Conservation (phyloP, 2,797 vertebrate genomes). For the Brotula barbata region DNA sequence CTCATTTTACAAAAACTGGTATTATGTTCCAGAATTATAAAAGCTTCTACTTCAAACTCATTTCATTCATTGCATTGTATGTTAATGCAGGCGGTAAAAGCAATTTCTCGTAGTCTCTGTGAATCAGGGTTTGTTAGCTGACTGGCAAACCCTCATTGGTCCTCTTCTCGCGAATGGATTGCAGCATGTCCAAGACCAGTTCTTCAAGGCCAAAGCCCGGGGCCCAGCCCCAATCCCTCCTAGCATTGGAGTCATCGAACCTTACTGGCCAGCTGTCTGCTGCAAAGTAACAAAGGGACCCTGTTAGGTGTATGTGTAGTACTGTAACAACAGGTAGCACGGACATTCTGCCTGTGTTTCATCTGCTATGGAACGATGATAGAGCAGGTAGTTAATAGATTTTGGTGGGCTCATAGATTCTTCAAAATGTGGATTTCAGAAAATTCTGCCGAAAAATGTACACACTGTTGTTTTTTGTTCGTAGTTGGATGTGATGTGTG, state of each 20-base stretch:
- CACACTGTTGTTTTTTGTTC: no score
- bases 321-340: background rate
- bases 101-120: slow-evolving; percentile 23
- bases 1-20: slow-evolving; percentile 34
- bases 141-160: slow-evolving; percentile 61
- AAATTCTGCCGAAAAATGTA: no score
- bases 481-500: no score
- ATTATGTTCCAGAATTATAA: slow-evolving; percentile 36
- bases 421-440: no score
- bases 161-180: slow-evolving; percentile 69
- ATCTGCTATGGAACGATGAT: background rate
- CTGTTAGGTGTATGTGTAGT: slow-evolving; percentile 1
- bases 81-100: slow-evolving; percentile 36
- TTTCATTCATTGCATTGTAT: slow-evolving; percentile 14
- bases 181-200: slow-evolving; percentile 79
- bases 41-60: slow-evolving; percentile 35
- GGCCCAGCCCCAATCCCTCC: slow-evolving; percentile 81
- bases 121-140: slow-evolving; percentile 66
- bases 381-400: no score
- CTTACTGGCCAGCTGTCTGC: slow-evolving; percentile 84
- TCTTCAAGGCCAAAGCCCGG: slow-evolving; percentile 72
- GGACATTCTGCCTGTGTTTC: no score
- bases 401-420: no score
- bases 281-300: slow-evolving; percentile 50
- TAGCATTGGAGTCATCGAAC: slow-evolving; percentile 81